phyloP scores from a whole-genome alignment of 1,140 invertebrate species.

The Luehdorfia chinensis region DNA sequence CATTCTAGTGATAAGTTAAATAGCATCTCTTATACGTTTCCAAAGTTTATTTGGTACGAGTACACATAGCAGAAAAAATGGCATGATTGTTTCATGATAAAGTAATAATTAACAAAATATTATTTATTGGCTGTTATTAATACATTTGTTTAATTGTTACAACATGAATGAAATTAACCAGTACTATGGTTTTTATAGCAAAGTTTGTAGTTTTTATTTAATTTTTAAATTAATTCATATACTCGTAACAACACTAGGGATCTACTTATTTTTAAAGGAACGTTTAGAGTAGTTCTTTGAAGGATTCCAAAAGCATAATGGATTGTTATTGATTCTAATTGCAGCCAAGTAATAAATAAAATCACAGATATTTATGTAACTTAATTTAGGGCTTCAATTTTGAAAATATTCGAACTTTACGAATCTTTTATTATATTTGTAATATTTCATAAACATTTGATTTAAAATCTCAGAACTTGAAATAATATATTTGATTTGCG shows the following conservation, averaged over 20 bases:
- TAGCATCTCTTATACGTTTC: conserved; percentile 58
- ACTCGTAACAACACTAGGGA: conserved; percentile 71
- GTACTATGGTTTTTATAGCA: no score
- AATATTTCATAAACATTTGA: conserved; percentile 41
- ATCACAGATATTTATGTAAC: conserved; percentile 68
- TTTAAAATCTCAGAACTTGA: conserved; percentile 55
- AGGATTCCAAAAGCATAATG: conserved; percentile 40
- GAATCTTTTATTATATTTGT: conserved; percentile 30
- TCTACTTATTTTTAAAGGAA: conserved; percentile 75
- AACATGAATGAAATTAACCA: no score
- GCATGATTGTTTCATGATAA: no score
- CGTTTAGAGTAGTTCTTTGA: conserved; percentile 68
- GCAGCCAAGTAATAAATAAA: conserved; percentile 67
- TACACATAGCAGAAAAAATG: conserved; percentile 29
- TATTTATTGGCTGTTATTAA: no score
- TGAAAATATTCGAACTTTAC: conserved; percentile 27
- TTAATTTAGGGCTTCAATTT: conserved; percentile 60
- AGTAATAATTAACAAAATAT: no score
- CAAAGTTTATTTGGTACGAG: conserved; percentile 57
- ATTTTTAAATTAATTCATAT: conserved; percentile 41
- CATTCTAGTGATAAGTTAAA: conserved; percentile 65
- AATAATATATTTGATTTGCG: conserved; percentile 46
- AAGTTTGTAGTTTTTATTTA: no score
- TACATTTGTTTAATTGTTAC: no score
- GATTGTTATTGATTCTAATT: conserved; percentile 43